Evolutionary conservation across 1,140 invertebrate species (phyloP), one percentile per base, ranked within the genome.

Genomic region (Saccostrea cuccullata): DNA sequence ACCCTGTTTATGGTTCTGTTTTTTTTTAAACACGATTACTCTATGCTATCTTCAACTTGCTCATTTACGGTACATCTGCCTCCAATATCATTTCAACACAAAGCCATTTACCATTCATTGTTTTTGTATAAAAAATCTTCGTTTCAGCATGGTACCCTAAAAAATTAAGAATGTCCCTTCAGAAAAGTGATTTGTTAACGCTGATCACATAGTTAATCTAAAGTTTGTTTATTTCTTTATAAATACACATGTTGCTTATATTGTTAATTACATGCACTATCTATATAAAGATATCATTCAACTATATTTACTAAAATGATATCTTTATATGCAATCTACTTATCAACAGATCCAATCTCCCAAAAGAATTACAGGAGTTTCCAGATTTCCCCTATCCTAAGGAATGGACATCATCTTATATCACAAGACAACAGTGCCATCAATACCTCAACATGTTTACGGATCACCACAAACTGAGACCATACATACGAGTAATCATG

Each of bases 401-500:
- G 9, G 70, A 77, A 77, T 77, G 70, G 70, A 77, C 11, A 12
- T 36, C 26, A 2, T 77, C 70, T 26, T 77, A 77, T 26, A 77
- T 77, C 26, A 77, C 26, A 9, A 30, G 26, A 1, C 70, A 77
- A 26, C 70, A 77, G 5, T 77, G 70, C 26, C 15, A 11, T 26
- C 23, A 77, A 30, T 77, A 77, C 70, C 23, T 77, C 70, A 77
- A 77, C 70, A 77, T 26, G 70, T 77, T 77, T 26, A 36, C 70
- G 15, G 70, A 77, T 12, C 70, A 77, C 30, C 36, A 36, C 70
- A 30, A 77, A 3, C 23, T 77, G 12, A 77, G 70, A 36, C 23
- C 23, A 12, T 77, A 77, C 26, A 77, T 77, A 23, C 26, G 67
- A 23, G 67, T 73, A 15, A 73, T 73, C 23, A 36, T 36, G 0